Evolutionary conservation across 2,113 vertebrate species (phyloP).

Genomic region (Ovis canadensis): DNA sequence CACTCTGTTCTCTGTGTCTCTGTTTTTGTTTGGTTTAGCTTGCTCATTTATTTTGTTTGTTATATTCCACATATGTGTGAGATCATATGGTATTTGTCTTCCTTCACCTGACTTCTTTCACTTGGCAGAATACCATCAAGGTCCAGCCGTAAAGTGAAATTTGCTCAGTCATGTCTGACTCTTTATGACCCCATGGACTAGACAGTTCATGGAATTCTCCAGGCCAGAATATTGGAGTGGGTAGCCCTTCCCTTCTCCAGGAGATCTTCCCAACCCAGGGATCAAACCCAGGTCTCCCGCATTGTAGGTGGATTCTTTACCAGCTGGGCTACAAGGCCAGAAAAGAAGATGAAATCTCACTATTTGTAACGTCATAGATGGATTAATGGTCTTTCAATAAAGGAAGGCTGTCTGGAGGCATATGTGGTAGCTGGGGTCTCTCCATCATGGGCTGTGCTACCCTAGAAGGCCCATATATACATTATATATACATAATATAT

Average conservation of each 20-base stretch:
- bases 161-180: background rate
- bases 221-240: background rate
- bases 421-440: background rate
- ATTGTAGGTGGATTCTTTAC: background rate
- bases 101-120: background rate
- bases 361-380: background rate
- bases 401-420: background rate
- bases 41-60: background rate
- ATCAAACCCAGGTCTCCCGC: background rate
- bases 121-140: background rate
- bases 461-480: background rate
- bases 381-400: background rate
- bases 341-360: background rate
- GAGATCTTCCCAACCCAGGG: background rate
- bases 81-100: background rate
- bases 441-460: background rate
- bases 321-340: background rate
- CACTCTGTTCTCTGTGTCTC: background rate
- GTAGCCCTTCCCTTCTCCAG: background rate
- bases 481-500: background rate
- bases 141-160: background rate
- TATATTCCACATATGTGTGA: background rate
- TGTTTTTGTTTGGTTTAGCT: background rate
- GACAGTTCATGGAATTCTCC: background rate
- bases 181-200: rapidly evolving